These are phyloP conservation scores for Itoplectis maculator DNA, from an alignment of 2,888 invertebrate genomes.

Conservation along the genomic window DNA sequence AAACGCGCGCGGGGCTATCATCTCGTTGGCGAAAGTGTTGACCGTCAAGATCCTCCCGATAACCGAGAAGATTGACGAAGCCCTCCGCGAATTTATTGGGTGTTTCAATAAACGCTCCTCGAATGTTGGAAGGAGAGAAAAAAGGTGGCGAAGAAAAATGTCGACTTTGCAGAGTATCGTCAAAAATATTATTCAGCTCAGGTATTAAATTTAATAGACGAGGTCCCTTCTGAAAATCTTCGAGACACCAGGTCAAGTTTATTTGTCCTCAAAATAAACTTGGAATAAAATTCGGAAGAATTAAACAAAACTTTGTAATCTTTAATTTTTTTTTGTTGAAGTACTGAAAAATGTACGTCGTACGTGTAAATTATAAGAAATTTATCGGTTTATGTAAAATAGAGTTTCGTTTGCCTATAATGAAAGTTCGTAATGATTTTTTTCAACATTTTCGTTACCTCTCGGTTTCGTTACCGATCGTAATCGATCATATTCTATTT, in stretches of 20 bases:
- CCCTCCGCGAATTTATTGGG: constrained; percentile 48
- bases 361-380: too few species aligned
- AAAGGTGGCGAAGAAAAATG: not conserved
- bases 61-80: constrained; percentile 44
- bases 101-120: constrained; percentile 45
- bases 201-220: not conserved
- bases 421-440: not conserved
- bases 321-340: too few species aligned
- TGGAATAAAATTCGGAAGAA: too few species aligned
- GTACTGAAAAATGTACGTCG: too few species aligned
- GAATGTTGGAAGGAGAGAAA: not conserved
- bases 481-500: constrained; percentile 58
- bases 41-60: constrained; percentile 49
- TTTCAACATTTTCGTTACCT: constrained; percentile 4
- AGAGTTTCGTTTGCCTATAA: too few species aligned
- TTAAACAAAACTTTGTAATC: too few species aligned
- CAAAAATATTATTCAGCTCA: too few species aligned
- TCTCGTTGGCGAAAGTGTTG: constrained; percentile 61
- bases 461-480: constrained; percentile 43
- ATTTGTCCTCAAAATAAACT: too few species aligned
- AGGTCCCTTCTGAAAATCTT: too few species aligned
- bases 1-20: constrained; percentile 15
- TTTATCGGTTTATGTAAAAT: too few species aligned
- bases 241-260: too few species aligned
- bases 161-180: too few species aligned